A percentile compares a stretch with the other conserved stretches of the same genome.
phyloP scores from a whole-genome alignment of 1,140 invertebrate genomes.

The Papilio polytes region DNA sequence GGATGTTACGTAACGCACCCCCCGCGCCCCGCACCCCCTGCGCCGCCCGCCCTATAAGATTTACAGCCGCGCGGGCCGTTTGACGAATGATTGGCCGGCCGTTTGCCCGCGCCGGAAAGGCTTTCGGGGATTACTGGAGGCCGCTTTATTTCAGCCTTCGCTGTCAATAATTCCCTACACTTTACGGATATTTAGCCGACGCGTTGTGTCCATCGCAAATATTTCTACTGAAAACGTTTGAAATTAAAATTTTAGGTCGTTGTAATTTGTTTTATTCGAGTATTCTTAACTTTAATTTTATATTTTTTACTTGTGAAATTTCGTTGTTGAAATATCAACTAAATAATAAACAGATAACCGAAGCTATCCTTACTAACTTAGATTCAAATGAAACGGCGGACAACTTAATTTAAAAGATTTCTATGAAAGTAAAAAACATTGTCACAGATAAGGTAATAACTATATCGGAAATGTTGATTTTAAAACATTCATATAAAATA shows the following conservation, averaged over 20 bases:
- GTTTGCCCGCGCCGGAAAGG: slow-evolving; percentile 49
- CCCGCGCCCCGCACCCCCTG: slow-evolving; percentile 41
- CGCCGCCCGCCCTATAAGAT: slow-evolving; percentile 57
- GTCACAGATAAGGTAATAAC: slow-evolving; percentile 6
- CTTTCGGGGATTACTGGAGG: slow-evolving; percentile 51
- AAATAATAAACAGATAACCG: not conserved
- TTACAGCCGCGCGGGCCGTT: slow-evolving; percentile 64
- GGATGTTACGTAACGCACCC: slow-evolving; percentile 76
- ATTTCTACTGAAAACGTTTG: not conserved
- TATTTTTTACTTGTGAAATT: not conserved
- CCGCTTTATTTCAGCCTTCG: slow-evolving; percentile 52
- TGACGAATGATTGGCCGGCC: slow-evolving; percentile 77
- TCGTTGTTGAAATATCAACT: not conserved
- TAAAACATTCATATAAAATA: not conserved
- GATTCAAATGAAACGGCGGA: not conserved
- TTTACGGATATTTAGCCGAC: slow-evolving; percentile 3
- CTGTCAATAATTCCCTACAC: slow-evolving; percentile 22
- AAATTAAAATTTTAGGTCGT: not conserved
- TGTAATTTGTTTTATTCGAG: not conserved
- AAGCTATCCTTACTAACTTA: not conserved
- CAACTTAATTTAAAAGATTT: not conserved
- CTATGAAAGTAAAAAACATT: slow-evolving; percentile 11
- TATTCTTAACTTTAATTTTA: not conserved
- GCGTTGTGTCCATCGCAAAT: not conserved
- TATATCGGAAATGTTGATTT: not conserved